Base-by-base conservation (phyloP, 2,888 invertebrate species). In the Rutpela maculata region DNA sequence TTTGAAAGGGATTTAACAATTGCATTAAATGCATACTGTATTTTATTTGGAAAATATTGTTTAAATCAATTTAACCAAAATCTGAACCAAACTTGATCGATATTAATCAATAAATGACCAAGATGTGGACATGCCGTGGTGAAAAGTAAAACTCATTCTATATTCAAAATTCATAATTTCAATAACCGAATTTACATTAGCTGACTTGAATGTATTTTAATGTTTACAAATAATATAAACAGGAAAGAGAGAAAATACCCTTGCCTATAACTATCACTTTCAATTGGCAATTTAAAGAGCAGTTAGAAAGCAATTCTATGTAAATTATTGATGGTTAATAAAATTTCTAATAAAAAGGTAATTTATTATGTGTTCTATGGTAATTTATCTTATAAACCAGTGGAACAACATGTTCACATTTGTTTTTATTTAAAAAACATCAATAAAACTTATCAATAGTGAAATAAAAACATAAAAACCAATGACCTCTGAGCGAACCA, bases 391-490 rank as follows among this genome's bases (percentile, higher is more conserved):
- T 59, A 19, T 15, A 59, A 67, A 67, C 15, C 31, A 67, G 31
- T 55, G 56, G 17, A 56, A 67, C 67, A 50, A 67, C 67, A 50
- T 22, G 66, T 55, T 19, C 38, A 63, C 43, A 65, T 50, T 2
- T 59, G 59, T 19, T 22, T 55, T 22, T 67, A 26, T 17, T 56
- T 67, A 9, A 0, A 15, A 38, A n/a, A 35, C 6, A 10, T 43
- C 43, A 35, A 19, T 17, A 59, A 19, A 19, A 59, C 22, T 59
- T 59, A 59, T 59, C 59, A 59, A 59, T 19, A 2, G 65, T 19
- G 15, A 66, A 50, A 65, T 66, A 19, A 55, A 55, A 56, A 67
- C 19, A 55, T 66, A 11, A 67, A 67, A 67, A 67, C n/a, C 66
- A 56, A 67, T 56, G 67, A 67, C 67, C 67, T 67, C 55, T 55